Evolutionary conservation across 2,113 vertebrate species (phyloP), one percentile per base, ranked within the genome.

Genomic region (Barbus barbus): DNA sequence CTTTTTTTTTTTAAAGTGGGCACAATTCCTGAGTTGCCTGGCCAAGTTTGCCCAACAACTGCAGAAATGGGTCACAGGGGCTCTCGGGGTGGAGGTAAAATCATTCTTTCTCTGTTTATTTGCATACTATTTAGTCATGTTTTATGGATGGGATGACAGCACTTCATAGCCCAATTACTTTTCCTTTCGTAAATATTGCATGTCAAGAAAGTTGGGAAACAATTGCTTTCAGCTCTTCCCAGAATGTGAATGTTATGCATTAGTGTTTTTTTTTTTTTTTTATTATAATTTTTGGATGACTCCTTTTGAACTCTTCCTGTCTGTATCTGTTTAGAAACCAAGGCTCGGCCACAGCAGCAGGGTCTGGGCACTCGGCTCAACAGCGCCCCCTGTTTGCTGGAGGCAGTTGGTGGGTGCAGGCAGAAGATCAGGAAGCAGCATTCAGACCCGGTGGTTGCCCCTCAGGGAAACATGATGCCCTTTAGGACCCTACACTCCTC

Each of bases 371-470:
- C 94, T 18, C 95, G 97, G 78, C 96, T 99, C 74, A 96, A 99
- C 95, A 99, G 98, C 0, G 98, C 97, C 88, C 98, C 98, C 92
- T 98, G 97, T 90, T 92, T 99, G 87, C 93, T 95, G 0, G 97
- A 98, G 88, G 92, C 90, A 53, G 85, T 94, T 69, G 93, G 94
- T 58, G 94, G 94, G 12, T 93, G 93, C 87, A 93, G 94, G 82
- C 97, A 98, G 83, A 98, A 97, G 90, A 95, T 99, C 88, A 95
- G 95, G 82, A 99, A 99, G 90, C 97, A 98, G 89, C 94, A 96
- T 71, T 97, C 97, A 0, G 98, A 98, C 86, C 97, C 97, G 0
- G 89, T 96, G 48, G 96, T 93, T 41, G 84, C 73, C 24, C 91
- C 91, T 18, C 88, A 92, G 1, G 44, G 87, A 0, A 92, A 92